Evolutionary conservation across 2,113 vertebrate genomes (phyloP).

Genomic region (Echinops telfairi): DNA sequence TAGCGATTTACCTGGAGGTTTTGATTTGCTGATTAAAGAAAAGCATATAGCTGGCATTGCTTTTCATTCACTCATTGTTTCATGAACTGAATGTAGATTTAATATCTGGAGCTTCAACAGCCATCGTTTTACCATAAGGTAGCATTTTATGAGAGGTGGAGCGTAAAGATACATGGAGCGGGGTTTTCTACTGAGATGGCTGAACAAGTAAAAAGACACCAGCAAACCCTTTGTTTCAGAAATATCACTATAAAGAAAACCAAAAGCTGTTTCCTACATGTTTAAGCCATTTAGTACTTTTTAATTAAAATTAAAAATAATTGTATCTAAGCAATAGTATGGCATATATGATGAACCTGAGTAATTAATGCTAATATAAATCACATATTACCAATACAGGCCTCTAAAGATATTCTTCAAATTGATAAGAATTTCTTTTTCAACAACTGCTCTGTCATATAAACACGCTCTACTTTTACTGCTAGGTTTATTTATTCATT

Average conservation of each 20-base stretch:
- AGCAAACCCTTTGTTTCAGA: neutral
- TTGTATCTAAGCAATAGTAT: no score
- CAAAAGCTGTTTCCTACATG: neutral
- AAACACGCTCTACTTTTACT: neutral
- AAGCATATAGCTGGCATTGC: no score
- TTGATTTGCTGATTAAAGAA: neutral
- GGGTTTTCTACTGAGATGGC: neutral
- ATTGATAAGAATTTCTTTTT: no score
- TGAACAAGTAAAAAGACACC: neutral
- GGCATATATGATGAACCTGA: neutral
- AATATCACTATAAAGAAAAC: neutral
- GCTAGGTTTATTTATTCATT: no score
- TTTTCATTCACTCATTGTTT: neutral
- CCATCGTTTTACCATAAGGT: neutral
- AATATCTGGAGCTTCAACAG: neutral
- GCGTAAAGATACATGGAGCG: neutral
- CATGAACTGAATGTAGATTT: neutral
- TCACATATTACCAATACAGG: no score
- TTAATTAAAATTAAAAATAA: neutral
- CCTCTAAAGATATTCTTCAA: no score
- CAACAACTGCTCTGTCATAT: neutral
- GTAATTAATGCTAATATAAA: neutral
- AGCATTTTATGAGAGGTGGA: neutral
- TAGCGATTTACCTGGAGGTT: neutral
- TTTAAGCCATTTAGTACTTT: neutral